phyloP scores from a whole-genome alignment of 2,113 vertebrate genomes.

The Diadophis punctatus region DNA sequence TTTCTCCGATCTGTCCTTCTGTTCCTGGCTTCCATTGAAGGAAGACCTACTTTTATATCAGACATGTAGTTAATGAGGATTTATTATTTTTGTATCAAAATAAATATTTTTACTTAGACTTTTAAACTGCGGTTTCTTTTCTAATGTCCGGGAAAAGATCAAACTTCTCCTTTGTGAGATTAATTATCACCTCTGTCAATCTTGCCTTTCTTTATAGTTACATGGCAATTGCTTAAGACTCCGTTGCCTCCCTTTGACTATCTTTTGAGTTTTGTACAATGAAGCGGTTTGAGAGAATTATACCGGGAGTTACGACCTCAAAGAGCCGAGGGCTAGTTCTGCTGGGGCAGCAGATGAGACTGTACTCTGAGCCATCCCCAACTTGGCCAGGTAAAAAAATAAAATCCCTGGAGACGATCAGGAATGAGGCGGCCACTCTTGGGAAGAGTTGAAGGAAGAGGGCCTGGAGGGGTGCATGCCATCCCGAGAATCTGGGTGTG shows the following conservation, averaged over 20 bases:
- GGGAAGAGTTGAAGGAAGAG: not conserved
- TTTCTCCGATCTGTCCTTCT: too few species aligned
- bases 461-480: not conserved
- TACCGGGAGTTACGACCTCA: accelerated
- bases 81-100: too few species aligned
- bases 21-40: too few species aligned
- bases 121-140: too few species aligned
- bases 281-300: accelerated
- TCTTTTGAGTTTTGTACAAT: not conserved
- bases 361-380: accelerated
- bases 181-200: too few species aligned
- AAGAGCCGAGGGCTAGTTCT: too few species aligned
- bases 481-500: too few species aligned
- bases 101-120: too few species aligned
- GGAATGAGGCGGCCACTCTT: accelerated
- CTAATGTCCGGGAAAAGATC: too few species aligned
- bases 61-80: too few species aligned
- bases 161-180: too few species aligned
- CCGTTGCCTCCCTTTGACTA: not conserved
- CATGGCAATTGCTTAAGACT: not conserved
- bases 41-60: too few species aligned
- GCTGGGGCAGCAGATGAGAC: not conserved
- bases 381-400: not conserved
- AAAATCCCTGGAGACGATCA: accelerated
- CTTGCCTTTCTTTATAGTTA: not conserved